Base-by-base conservation (phyloP, 2,888 invertebrate species). In the Quadroppia sp. region DNA sequence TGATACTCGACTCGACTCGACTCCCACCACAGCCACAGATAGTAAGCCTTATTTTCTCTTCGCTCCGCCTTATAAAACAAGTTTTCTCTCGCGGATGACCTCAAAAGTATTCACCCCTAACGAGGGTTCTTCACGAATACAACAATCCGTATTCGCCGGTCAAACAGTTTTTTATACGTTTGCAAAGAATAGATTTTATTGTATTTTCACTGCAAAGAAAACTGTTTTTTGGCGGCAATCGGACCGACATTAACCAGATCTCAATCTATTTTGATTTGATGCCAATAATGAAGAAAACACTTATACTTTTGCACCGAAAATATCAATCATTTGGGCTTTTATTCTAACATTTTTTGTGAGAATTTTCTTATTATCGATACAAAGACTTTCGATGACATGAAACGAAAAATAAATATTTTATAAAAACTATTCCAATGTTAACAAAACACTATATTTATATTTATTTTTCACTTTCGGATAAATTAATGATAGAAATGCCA, bases 71-170 rank as follows among this genome's bases (percentile, higher is more conserved):
- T 23, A n/a, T 20, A 28, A 56, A 56, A 56, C 56, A 56, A 56
- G 56, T 56, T 56, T 50, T 45, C 45, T 45, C 45, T 50, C 13
- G 25, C 25, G 48, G 56, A 56, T 56, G 56, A 56, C 56, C 56
- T 56, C 56, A 56, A 56, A 56, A 28, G 23, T 56, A 56, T 56
- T 56, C 28, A 56, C 56, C 56, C 56, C 25, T 56, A 56, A 56
- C 56, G 13, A 56, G 56, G 23, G 50, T n/a, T n/a, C n/a, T 50
- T 6, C 50, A n/a, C 6, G 50, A 17, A 50, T n/a, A 50, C 20
- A 50, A 50, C 20, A 17, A 50, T 50, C 50, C 36, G 36, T 36
- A 50, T 20, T 50, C 50, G n/a, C 50, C 50, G 50, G 50, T 50
- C 50, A 50, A 50, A 50, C 50, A 50, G 17, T 50, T 50, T 50